phyloP scores from a whole-genome alignment of 1,140 invertebrate genomes.

The Meloidogyne exigua region DNA sequence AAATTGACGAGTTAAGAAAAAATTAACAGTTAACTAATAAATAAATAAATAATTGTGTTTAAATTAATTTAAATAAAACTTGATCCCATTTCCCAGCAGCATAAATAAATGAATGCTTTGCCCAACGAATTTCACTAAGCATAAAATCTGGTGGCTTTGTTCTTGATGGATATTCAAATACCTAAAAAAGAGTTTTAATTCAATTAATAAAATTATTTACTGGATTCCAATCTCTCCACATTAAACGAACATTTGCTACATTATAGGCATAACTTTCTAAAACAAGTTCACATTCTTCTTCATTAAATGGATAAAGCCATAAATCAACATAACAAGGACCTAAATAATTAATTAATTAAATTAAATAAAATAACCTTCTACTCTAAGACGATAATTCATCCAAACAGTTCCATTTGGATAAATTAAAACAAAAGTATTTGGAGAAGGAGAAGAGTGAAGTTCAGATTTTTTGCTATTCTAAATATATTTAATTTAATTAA shows the following conservation, averaged over 20 bases:
- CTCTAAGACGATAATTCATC: slow-evolving; percentile 49
- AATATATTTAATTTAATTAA: background rate
- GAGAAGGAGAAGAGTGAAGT: slow-evolving; percentile 45
- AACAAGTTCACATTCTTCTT: slow-evolving; percentile 49
- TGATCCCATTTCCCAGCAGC: slow-evolving; percentile 52
- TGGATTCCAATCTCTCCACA: slow-evolving; percentile 62
- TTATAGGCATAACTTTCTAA: slow-evolving; percentile 62
- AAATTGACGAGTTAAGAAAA: slow-evolving; percentile 65
- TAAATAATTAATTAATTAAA: slow-evolving; percentile 12
- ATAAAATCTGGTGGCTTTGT: slow-evolving; percentile 62
- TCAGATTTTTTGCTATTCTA: slow-evolving; percentile 47
- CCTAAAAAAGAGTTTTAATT: slow-evolving; percentile 40
- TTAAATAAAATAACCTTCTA: slow-evolving; percentile 42
- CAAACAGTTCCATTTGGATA: slow-evolving; percentile 52
- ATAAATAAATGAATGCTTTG: slow-evolving; percentile 60
- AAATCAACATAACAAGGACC: slow-evolving; percentile 39
- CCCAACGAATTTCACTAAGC: slow-evolving; percentile 56
- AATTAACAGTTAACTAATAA: slow-evolving; percentile 64
- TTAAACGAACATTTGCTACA: slow-evolving; percentile 56
- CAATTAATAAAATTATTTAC: slow-evolving; percentile 25
- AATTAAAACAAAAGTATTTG: slow-evolving; percentile 50
- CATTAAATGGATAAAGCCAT: slow-evolving; percentile 50
- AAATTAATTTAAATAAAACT: slow-evolving; percentile 22
- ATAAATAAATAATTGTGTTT: background rate
- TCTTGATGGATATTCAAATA: slow-evolving; percentile 53